These are phyloP conservation scores for Seira musarum DNA, from an alignment of 2,888 invertebrate genomes.

Conservation along the genomic window DNA sequence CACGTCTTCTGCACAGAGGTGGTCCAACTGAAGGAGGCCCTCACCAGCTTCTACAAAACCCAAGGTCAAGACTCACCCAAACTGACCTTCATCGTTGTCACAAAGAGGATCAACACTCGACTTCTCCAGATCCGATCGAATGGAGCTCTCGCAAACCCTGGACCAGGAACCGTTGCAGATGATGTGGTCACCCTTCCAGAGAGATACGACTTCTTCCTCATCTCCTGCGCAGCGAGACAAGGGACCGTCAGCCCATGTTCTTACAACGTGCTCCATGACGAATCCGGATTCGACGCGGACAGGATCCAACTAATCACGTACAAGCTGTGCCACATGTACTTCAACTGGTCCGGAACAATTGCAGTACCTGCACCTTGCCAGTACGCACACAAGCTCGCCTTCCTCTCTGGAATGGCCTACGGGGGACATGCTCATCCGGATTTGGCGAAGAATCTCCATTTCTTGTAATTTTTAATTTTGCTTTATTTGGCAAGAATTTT, in stretches of 20 bases:
- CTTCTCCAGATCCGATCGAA: neutral
- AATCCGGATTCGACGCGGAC: conserved; percentile 79
- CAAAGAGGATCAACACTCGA: conserved; percentile 84
- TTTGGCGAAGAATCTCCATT: conserved; percentile 15
- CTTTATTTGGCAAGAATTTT: too few relatives aligned
- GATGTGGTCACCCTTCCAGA: conserved; percentile 85
- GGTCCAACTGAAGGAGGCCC: conserved; percentile 71
- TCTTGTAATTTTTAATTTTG: too few relatives aligned
- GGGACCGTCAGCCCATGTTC: conserved; percentile 94
- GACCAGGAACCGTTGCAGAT: conserved; percentile 91
- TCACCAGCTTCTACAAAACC: conserved; percentile 27
- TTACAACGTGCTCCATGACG: conserved; percentile 89
- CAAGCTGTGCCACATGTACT: too few relatives aligned
- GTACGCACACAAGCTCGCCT: conserved; percentile 76
- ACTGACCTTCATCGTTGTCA: conserved; percentile 87
- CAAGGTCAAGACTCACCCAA: conserved; percentile 66
- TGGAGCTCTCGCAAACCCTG: conserved; percentile 80
- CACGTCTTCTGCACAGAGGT: conserved; percentile 87
- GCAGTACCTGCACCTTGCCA: conserved; percentile 76
- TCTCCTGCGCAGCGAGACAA: conserved; percentile 88
- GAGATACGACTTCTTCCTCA: too few relatives aligned
- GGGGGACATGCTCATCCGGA: conserved; percentile 40
- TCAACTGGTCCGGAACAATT: too few relatives aligned
- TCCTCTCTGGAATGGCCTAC: conserved; percentile 72
- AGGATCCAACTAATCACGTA: too few relatives aligned